phyloP scores from a whole-genome alignment of 2,113 vertebrate species.

The Pavo muticus region DNA sequence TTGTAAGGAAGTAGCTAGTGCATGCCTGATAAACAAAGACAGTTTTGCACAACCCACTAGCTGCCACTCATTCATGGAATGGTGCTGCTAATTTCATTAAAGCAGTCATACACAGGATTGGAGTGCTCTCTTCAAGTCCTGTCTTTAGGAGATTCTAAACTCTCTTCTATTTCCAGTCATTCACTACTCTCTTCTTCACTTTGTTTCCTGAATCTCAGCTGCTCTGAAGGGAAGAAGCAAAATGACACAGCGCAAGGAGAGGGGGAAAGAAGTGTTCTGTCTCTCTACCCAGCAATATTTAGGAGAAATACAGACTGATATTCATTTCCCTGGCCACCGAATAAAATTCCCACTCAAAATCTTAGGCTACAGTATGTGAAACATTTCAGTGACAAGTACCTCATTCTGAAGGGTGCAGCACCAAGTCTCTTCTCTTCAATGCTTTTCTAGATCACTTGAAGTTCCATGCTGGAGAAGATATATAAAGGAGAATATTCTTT shows the following conservation, averaged over 20 bases:
- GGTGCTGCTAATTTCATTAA: background rate
- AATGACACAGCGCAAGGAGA: background rate
- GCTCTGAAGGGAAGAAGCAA: background rate
- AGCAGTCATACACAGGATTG: background rate
- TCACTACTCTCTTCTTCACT: rapidly evolving
- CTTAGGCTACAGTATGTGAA: background rate
- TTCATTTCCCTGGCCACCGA: background rate
- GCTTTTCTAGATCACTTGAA: background rate
- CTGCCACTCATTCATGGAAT: background rate
- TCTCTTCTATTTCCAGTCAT: background rate
- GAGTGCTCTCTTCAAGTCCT: background rate
- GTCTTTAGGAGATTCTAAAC: background rate
- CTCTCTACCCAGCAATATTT: background rate
- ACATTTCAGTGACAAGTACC: background rate
- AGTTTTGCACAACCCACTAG: background rate
- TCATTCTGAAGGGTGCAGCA: background rate
- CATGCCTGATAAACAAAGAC: background rate
- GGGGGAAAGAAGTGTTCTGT: background rate
- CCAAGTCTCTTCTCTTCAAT: background rate
- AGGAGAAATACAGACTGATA: background rate
- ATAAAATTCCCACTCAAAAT: background rate
- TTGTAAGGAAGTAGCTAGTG: background rate
- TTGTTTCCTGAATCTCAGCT: background rate
- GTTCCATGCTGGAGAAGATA: background rate
- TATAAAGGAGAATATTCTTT: background rate